Base-by-base conservation (phyloP, 2,113 vertebrate genomes). In the Cinclus mexicanus region DNA sequence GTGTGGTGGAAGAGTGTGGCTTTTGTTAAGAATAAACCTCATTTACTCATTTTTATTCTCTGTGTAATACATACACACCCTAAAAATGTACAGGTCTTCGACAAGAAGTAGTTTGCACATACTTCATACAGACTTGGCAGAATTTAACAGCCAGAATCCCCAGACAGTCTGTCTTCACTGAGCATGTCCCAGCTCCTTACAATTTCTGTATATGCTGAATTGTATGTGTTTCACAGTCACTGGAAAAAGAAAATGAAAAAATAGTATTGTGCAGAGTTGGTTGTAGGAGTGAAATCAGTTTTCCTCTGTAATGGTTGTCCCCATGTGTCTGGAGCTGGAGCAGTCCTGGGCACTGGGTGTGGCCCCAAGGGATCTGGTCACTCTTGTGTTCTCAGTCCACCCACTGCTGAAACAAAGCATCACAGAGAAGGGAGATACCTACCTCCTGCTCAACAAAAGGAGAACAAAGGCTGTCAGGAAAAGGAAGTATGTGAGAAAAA, bases 131-230 rank as follows among this genome's bases (percentile, higher is more conserved):
- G 50, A 65, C 67, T 70, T 90, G 61, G 37, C 67, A 83, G 57
- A 83, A 61, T 88, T 92, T 90, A 80, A 65, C n/a, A 93, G 46
- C 67, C 77, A 82, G 86, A 93, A 85, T 72, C 61, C n/a, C 44
- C 75, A 88, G 59, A 41, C 90, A 91, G 71, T 69, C 79, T 88
- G 39, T 72, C 53, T 93, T 83, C 79, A 57, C 13, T 60, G 37
- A 85, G 53, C 31, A n/a, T 19, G 15, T 68, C 74, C n/a, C 61
- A 90, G 53, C n/a, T 90, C 49, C 67, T 80, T 53, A n/a, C 31
- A 76, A 52, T 11, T 23, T 85, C 70, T 80, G 2, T 49, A 76
- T 33, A 24, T 46, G 41, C 57, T 82, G 64, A 64, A 71, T 35
- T 0, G 0, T 44, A 39, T 4, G 3, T 49, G 28, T 49, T 90